These are phyloP conservation scores for Leucophenga montana DNA, from an alignment of 2,888 invertebrate genomes.

Conservation along the genomic window DNA sequence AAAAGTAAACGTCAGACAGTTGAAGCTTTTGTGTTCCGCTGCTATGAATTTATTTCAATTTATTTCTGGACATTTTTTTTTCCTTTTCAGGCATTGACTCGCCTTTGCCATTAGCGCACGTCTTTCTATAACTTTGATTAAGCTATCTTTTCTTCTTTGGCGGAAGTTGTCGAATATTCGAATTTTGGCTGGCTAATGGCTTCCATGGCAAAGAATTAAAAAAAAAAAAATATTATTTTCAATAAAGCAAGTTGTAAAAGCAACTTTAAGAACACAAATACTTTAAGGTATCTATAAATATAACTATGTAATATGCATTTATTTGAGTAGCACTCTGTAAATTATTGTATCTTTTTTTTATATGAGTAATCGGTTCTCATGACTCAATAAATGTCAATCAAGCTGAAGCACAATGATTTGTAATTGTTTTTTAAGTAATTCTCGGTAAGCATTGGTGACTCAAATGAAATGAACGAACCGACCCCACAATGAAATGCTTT, in stretches of 20 bases:
- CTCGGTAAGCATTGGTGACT: no score
- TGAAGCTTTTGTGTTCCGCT: constrained; percentile 1
- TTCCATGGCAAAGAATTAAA: background rate
- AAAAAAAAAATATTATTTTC: no score
- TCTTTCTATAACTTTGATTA: no score
- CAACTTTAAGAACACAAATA: background rate
- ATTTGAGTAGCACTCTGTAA: background rate
- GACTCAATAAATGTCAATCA: background rate
- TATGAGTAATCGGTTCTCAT: background rate
- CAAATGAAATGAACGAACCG: no score
- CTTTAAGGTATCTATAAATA: background rate
- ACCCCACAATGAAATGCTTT: no score
- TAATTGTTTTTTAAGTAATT: no score
- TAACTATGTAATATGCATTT: background rate
- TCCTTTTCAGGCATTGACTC: background rate
- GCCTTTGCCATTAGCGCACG: background rate
- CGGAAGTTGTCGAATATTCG: no score
- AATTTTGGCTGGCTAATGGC: background rate
- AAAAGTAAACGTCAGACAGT: background rate
- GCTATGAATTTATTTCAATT: constrained; percentile 8
- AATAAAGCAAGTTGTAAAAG: no score
- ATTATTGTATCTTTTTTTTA: background rate
- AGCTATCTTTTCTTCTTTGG: no score
- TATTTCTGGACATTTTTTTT: background rate
- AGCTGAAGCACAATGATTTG: background rate